These are phyloP conservation scores for Tipula confusa DNA, from an alignment of 2,888 invertebrate species.

Conservation along the genomic window DNA sequence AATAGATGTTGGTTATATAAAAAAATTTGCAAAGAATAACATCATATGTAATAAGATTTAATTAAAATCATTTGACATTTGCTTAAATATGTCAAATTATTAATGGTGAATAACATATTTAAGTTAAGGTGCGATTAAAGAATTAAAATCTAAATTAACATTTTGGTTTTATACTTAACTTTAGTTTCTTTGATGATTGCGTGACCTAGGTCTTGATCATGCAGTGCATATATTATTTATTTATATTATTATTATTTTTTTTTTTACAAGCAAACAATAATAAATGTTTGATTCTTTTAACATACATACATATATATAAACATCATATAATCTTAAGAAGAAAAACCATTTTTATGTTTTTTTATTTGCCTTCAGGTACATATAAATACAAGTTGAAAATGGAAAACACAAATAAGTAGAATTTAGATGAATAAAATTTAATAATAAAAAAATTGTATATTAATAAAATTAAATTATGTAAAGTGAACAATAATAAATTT, in stretches of 20 bases:
- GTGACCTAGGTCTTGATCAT: constrained; percentile 29
- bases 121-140: too few species aligned
- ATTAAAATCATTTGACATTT: too few species aligned
- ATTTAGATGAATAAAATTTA: constrained; percentile 15
- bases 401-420: background rate
- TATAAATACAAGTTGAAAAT: too few species aligned
- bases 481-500: constrained; percentile 25
- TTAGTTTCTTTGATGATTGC: background rate
- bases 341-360: background rate
- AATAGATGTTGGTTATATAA: too few species aligned
- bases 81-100: too few species aligned
- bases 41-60: too few species aligned
- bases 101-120: too few species aligned
- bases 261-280: constrained; percentile 13
- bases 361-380: background rate
- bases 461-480: background rate
- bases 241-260: constrained; percentile 7
- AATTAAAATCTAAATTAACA: too few species aligned
- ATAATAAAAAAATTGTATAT: background rate
- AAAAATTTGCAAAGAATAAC: too few species aligned
- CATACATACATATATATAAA: background rate
- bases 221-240: constrained; percentile 28
- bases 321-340: background rate
- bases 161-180: too few species aligned
- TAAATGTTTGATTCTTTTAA: background rate